These are phyloP conservation scores for Delia radicum DNA, from an alignment of 1,140 invertebrate species.

Conservation along the genomic window DNA sequence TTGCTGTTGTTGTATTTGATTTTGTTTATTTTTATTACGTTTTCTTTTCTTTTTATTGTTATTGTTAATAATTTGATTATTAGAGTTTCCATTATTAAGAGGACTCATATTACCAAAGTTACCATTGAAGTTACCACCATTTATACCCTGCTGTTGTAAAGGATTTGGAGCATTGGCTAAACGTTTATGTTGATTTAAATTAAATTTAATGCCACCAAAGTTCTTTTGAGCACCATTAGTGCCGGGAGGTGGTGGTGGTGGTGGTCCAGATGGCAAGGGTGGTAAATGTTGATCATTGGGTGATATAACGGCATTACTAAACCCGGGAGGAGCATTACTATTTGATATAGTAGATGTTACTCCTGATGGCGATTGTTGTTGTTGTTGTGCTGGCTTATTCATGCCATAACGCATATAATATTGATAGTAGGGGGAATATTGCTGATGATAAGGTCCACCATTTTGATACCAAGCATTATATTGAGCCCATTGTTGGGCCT, in stretches of 20 bases:
- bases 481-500: not conserved
- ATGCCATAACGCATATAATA: slow-evolving; percentile 44
- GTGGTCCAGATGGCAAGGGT: slow-evolving; percentile 44
- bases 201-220: slow-evolving; percentile 54
- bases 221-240: slow-evolving; percentile 32
- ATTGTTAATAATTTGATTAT: slow-evolving; percentile 41
- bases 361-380: slow-evolving; percentile 43
- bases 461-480: slow-evolving; percentile 28
- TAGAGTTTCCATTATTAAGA: slow-evolving; percentile 46
- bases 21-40: slow-evolving; percentile 67
- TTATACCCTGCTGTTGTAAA: slow-evolving; percentile 32
- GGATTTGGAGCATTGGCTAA: slow-evolving; percentile 47
- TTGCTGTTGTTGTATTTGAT: slow-evolving; percentile 49
- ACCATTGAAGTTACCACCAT: slow-evolving; percentile 27
- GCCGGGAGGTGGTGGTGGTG: slow-evolving; percentile 40
- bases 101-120: slow-evolving; percentile 24
- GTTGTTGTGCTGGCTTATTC: slow-evolving; percentile 23
- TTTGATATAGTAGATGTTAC: slow-evolving; percentile 44
- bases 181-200: slow-evolving; percentile 51
- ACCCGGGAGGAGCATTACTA: slow-evolving; percentile 51
- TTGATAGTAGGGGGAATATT: slow-evolving; percentile 51
- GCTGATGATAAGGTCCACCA: slow-evolving; percentile 40
- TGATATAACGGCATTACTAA: slow-evolving; percentile 44
- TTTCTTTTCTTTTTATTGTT: slow-evolving; percentile 72
- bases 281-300: slow-evolving; percentile 33